Evolutionary conservation across 1,140 invertebrate genomes (phyloP), one percentile per base, ranked within the genome.

Genomic region (Danaus melanippus): DNA sequence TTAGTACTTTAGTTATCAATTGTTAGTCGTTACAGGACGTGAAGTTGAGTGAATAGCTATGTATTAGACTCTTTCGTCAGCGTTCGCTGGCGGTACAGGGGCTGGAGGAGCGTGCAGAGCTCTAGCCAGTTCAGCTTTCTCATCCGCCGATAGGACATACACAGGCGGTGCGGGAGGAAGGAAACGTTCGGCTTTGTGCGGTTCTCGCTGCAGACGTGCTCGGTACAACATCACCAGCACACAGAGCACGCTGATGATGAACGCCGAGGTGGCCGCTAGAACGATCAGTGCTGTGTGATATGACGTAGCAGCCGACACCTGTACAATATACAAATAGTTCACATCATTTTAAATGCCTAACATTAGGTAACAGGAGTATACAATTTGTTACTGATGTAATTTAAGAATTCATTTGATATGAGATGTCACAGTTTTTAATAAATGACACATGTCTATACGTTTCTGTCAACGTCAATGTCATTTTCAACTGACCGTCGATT

Each of bases 221-320:
- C 79, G 79, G 75, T 93, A 93, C 10, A 93, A 84, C 79, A 93
- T 90, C 9, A 93, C 83, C 5, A 93, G 79, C 10, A 93, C 89
- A 9, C 91, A 88, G 11, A 94, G 79, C 43, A 92, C 91, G 70
- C 91, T 92, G 61, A 93, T 92, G 50, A 93, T 88, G 67, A 93
- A 93, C 9, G 92, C 92, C 21, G 92, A 92, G 1, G 91, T 90
- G 0, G 91, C 91, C 5, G 90, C 92, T 15, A 93, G 81, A 5
- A 93, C 91, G 50, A 93, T 89, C 5, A 92, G 88, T 10, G 92
- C 91, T 1, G 92, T 93, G 67, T 93, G 91, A 75, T 93, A 93
- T 41, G 91, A 89, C 6, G 91, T 91, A 12, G 90, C 88, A 39
- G 89, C 83, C 15, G 90, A 90, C n/a, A 91, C 88, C 87, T 88